Base-by-base conservation (phyloP, 2,888 invertebrate species). In the Platycheirus albimanus region DNA sequence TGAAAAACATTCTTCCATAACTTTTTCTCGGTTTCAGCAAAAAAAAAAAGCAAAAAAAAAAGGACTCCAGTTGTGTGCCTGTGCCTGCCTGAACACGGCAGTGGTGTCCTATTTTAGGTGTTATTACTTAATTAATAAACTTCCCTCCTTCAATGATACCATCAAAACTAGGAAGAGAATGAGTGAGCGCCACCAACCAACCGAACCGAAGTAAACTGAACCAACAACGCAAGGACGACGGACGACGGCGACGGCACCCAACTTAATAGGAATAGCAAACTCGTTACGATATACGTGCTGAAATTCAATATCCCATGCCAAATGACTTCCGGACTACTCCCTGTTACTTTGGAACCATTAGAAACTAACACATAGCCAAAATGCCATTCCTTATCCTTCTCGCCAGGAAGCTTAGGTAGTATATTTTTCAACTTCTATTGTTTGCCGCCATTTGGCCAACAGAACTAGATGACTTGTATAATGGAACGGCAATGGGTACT, bases 121-220 rank as follows among this genome's bases (percentile, higher is more conserved):
- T 83, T 83, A 83, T 83, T 83, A 83, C 83, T 83, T 83, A 83
- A 83, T 83, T 83, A 78, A 83, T 83, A 83, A 83, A 83, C 83
- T 83, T 83, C 63, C 83, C 78, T 78, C 72, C n/a, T n/a, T n/a
- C 69, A 45, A 36, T 33, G 36, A 47, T 54, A 56, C 28, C 56
- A 43, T 24, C 52, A 63, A n/a, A n/a, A 36, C 7, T 20, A 51
- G 13, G 7, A 10, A 30, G 47, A 11, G 30, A 66, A 19, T 11
- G 17, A 17, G 11, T n/a, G 36, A 51, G 10, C 43, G 20, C n/a
- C 38, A 13, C 13, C 69, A 33, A 28, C 58, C 30, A 36, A 41
- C n/a, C n/a, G n/a, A n/a, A n/a, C n/a, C n/a, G n/a, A n/a, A n/a
- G n/a, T n/a, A n/a, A n/a, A n/a, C n/a, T n/a, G n/a, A n/a, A n/a